These are phyloP conservation scores for Saccostrea echinata DNA, from an alignment of 1,140 invertebrate genomes.

Conservation along the genomic window DNA sequence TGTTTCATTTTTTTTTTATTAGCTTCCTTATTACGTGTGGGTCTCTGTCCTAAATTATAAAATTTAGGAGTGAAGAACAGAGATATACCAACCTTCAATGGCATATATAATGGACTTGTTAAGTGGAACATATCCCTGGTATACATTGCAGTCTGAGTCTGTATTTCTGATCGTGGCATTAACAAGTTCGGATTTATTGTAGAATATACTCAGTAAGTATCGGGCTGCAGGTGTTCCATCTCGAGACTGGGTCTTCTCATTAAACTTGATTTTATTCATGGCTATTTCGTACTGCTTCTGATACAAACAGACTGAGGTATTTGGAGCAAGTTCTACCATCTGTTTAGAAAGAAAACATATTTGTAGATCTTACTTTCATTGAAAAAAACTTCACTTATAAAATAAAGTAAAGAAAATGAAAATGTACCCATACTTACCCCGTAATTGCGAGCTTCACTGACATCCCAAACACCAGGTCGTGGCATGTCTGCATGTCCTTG, in stretches of 20 bases:
- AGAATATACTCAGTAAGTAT: slow-evolving; percentile 30
- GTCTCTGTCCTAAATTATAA: too few relatives aligned
- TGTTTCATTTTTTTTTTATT: too few relatives aligned
- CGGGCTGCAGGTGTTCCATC: slow-evolving; percentile 38
- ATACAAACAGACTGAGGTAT: slow-evolving; percentile 39
- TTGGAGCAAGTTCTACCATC: slow-evolving; percentile 37
- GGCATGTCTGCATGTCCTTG: neutral
- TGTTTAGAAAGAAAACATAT: neutral
- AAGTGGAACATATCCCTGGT: slow-evolving; percentile 8
- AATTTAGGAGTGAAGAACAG: too few relatives aligned
- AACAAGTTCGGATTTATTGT: slow-evolving; percentile 15
- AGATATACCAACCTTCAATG: slow-evolving; percentile 24
- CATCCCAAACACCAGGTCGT: slow-evolving; percentile 1
- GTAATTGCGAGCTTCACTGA: neutral
- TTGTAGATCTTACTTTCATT: neutral
- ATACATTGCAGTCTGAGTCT: neutral
- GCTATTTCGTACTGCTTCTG: slow-evolving; percentile 3
- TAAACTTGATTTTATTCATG: slow-evolving; percentile 30
- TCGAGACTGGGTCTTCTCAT: neutral
- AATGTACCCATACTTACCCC: slow-evolving; percentile 3
- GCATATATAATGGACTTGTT: slow-evolving; percentile 40
- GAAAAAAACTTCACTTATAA: neutral
- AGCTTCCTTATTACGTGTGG: too few relatives aligned
- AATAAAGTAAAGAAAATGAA: neutral
- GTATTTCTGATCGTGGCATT: slow-evolving; percentile 43